Percentiles rank a stretch among this genome's conserved stretches.
Evolutionary conservation across 2,113 vertebrate species (phyloP).

Genomic region (Heterochromis multidens): DNA sequence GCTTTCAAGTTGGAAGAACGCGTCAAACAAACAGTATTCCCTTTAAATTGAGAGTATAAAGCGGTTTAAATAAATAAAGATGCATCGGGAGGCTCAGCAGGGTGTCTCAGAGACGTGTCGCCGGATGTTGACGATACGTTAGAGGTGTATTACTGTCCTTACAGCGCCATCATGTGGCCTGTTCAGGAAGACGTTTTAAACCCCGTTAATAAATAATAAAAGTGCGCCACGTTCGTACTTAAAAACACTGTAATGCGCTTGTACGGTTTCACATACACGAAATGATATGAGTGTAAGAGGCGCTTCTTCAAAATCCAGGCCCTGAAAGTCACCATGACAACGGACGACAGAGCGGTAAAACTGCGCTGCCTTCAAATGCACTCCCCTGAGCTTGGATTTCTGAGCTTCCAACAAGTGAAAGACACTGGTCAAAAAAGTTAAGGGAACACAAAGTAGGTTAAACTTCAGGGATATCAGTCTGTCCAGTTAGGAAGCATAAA

Average conservation of each 20-base stretch:
- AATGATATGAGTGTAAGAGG: background rate
- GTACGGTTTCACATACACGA: background rate
- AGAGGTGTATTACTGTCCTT: background rate
- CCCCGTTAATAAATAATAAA: background rate
- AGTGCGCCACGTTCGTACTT: background rate
- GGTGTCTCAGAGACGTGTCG: conserved; percentile 55
- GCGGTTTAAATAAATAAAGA: background rate
- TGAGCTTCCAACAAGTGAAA: background rate
- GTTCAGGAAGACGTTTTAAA: background rate
- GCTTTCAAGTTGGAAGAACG: background rate
- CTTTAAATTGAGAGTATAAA: background rate
- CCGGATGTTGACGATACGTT: conserved; percentile 60
- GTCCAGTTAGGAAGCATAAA: background rate
- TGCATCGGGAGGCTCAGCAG: background rate
- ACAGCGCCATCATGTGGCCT: conserved; percentile 52
- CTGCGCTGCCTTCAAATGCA: background rate
- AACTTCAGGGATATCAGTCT: background rate
- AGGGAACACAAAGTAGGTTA: background rate
- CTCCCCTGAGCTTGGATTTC: background rate
- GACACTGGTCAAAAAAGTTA: background rate
- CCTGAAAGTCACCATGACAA: background rate
- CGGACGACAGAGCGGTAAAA: background rate
- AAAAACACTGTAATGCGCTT: background rate
- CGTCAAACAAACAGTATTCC: background rate
- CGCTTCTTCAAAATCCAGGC: background rate